Conservation (phyloP, 2,113 vertebrate species). For the Candoia aspera region DNA sequence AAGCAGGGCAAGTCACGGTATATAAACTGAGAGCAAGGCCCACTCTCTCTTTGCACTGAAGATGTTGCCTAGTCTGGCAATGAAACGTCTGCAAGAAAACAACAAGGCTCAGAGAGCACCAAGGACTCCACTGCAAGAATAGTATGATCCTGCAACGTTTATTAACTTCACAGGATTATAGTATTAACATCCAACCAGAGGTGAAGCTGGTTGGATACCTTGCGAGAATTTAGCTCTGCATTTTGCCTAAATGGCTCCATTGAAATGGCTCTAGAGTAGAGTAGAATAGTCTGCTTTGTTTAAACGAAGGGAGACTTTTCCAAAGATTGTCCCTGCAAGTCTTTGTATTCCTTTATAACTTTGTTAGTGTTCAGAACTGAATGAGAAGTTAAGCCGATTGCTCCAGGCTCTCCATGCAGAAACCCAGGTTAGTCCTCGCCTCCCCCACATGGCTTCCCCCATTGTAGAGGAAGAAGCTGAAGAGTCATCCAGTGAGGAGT, state of each 20-base stretch:
- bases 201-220: background rate
- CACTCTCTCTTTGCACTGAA: no score
- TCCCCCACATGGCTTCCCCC: conserved; percentile 74
- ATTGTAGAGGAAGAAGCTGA: conserved; percentile 88
- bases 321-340: background rate
- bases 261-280: background rate
- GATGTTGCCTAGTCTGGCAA: no score
- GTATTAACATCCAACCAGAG: no score
- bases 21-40: no score
- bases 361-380: conserved; percentile 87
- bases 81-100: no score
- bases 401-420: conserved; percentile 89
- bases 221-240: background rate
- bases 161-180: no score
- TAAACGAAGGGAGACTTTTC: background rate
- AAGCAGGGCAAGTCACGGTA: no score
- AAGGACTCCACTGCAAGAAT: background rate
- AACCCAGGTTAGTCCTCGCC: conserved; percentile 70
- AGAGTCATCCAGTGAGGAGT: conserved; percentile 89
- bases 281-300: no score
- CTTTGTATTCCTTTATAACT: background rate
- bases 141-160: background rate
- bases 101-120: no score
- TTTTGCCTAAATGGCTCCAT: background rate
- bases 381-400: conserved; percentile 93